Conservation (phyloP, 2,888 invertebrate genomes). For the Cryptophagus acutangulus region DNA sequence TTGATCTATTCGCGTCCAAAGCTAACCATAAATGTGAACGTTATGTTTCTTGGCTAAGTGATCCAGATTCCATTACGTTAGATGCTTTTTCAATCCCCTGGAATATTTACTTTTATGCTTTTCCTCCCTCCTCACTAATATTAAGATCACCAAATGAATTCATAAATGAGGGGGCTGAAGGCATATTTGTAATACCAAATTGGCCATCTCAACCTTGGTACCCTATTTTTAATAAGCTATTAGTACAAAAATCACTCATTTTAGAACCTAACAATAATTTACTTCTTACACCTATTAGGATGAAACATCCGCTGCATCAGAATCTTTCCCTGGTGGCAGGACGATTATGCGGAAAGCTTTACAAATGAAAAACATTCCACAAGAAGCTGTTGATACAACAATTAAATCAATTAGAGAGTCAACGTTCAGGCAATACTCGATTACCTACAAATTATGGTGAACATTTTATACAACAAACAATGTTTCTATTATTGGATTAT, state of each 20-base stretch:
- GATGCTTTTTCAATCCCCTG: slow-evolving; percentile 2
- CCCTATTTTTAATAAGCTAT: no score
- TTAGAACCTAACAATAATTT: no score
- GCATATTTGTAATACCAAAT: no score
- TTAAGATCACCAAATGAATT: not conserved
- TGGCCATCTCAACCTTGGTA: no score
- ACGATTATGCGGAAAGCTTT: no score
- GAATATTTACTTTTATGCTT: not conserved
- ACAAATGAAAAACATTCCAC: no score
- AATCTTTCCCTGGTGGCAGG: no score
- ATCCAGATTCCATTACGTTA: slow-evolving; percentile 1
- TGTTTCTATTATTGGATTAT: slow-evolving; percentile 8
- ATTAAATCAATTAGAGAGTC: slow-evolving; percentile 20
- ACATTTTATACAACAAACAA: slow-evolving; percentile 13
- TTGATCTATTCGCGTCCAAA: slow-evolving; percentile 7
- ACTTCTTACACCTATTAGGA: no score
- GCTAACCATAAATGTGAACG: not conserved
- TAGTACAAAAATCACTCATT: no score
- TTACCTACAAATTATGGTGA: slow-evolving; percentile 23
- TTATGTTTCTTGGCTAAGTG: not conserved
- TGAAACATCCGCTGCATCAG: no score
- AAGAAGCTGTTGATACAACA: slow-evolving; percentile 15
- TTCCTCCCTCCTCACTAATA: not conserved
- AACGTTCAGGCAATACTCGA: slow-evolving; percentile 25
- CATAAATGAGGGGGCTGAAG: not conserved